phyloP scores from a whole-genome alignment of 2,113 vertebrate species.

The Pomatorhinus ruficollis region DNA sequence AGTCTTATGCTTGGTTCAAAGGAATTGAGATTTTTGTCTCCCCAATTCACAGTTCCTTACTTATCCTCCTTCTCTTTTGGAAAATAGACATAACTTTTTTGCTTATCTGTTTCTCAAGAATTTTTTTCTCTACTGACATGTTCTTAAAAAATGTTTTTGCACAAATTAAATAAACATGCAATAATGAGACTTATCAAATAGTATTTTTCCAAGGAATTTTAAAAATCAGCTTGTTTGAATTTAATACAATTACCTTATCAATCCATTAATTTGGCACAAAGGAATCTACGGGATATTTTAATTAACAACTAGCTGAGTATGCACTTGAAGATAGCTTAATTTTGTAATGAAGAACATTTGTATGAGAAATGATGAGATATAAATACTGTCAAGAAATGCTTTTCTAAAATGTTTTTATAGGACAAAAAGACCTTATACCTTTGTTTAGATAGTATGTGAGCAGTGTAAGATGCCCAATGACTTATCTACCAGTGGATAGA shows the following conservation, averaged over 20 bases:
- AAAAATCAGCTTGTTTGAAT: background rate
- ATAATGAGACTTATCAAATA: background rate
- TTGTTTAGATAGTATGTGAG: background rate
- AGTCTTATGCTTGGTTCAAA: background rate
- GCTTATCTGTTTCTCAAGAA: background rate
- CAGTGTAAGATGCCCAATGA: background rate
- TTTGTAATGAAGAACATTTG: background rate
- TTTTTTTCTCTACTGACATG: background rate
- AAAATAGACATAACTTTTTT: background rate
- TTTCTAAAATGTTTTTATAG: background rate
- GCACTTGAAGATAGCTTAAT: background rate
- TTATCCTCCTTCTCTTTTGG: background rate
- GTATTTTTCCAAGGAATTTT: background rate
- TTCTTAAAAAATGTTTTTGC: accelerated
- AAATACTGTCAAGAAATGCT: background rate
- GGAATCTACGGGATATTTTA: background rate
- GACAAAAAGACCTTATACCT: background rate
- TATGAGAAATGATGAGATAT: background rate
- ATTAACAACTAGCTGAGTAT: background rate
- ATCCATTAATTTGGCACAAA: background rate
- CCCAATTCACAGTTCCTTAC: background rate
- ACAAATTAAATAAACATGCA: background rate
- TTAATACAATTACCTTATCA: background rate
- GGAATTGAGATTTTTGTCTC: background rate
- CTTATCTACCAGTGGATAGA: background rate